Evolutionary conservation across 2,113 vertebrate genomes (phyloP), one percentile per base, ranked within the genome.

Genomic region (Phyllostomus discolor): DNA sequence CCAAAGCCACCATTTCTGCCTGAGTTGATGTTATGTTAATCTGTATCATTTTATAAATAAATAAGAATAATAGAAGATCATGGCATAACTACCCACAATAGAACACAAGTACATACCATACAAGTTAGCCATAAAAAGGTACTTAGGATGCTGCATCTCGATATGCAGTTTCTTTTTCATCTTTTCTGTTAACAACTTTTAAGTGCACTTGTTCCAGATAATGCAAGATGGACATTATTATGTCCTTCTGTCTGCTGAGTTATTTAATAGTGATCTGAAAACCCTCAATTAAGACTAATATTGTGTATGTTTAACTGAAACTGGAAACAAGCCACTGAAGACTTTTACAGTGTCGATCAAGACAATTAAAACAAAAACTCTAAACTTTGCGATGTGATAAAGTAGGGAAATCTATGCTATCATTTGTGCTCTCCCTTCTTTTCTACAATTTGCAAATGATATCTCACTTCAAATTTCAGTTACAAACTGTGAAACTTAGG

Each of bases 201-300:
- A 1, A 96, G 88, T 70, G 41, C 38, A 57, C 59, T 95, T 94
- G 43, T 24, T 94, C 19, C 26, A 87, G n/a, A 17, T 62, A 66
- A 59, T 64, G 33, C 28, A 57, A 83, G 73, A 69, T 48, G n/a
- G 73, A 24, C 69, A 91, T 92, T 92, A 79, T 46, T 90, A 79
- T 35, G 62, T 76, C 22, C 52, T 72, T 89, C 67, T 59, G 22
- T 52, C 89, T 86, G 86, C 33, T 72, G 48, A 69, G 48, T 57
- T 89, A 83, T 33, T 94, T 85, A 92, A 92, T 16, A 88, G 46
- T 1, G 38, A 96, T 50, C 69, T 52, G 31, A 82, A 87, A 96
- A 91, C 69, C 54, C 85, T 97, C 64, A 95, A 43, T 43, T 69
- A 90, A 92, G 64, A 94, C 12, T 38, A 94, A 96, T 81, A 83